Base-by-base conservation (phyloP, 2,797 vertebrate species). In the Arvicola amphibius region DNA sequence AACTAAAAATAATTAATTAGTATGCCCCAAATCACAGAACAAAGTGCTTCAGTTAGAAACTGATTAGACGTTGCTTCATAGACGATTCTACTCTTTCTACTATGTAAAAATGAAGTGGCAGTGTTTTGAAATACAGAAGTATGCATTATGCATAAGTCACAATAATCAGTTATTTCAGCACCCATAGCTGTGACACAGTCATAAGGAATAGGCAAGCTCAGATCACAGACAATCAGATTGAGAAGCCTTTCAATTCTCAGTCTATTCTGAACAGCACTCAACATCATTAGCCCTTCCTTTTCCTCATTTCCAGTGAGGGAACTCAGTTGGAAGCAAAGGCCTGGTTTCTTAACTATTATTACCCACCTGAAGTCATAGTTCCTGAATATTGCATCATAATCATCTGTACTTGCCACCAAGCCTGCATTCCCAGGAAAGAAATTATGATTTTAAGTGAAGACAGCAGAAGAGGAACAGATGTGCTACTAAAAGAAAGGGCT, bases 361-460 rank as follows among this genome's bases (percentile, higher is more conserved):
- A 61, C 87, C 95, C 95, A 97, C 94, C 94, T 97, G 88, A 97
- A 97, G 95, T 95, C 90, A 96, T 90, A 63, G 1, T 91, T 97
- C 83, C 87, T 96, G 91, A 94, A 97, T 97, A 97, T 95, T 94
- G 84, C 90, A 94, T 96, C 95, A 97, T 95, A 95, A 97, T 92
- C 89, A 73, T 95, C 95, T 94, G 84, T 65, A 46, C 89, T 96
- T 97, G 84, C 73, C 89, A 94, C 91, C 87, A 61, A 79, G 29
- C 92, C 80, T 93, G 90, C 59, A 92, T 95, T 94, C 73, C 90
- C 91, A 93, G 88, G 83, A 91, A 97, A 94, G 77, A 96, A 95
- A 95, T 90, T 79, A 88, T 61, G 85, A 96, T 96, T 94, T 94
- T 87, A 92, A 88, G 73, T 37, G 90, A 93, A 95, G 92, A 92